A percentile compares a stretch with the other conserved stretches of the same genome.
Evolutionary conservation across 2,113 vertebrate species (phyloP).

Genomic region (Platycercus adscitus): DNA sequence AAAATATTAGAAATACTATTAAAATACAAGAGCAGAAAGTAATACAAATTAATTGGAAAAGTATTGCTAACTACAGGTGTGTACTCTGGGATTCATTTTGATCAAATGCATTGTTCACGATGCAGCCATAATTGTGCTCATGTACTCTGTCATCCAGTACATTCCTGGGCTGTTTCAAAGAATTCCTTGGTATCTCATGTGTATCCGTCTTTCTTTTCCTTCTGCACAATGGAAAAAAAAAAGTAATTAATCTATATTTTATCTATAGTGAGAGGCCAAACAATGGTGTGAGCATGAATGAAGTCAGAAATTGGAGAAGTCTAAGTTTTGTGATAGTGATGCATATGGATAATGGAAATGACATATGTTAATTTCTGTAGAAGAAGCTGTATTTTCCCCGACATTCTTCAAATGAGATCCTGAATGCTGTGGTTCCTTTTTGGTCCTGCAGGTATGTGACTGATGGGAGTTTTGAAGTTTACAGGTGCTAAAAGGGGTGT

Average conservation of each 20-base stretch:
- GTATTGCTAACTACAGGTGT: neutral
- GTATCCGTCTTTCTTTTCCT: neutral
- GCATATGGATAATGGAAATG: neutral
- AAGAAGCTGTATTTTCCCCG: neutral
- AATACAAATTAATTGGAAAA: neutral
- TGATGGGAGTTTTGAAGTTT: neutral
- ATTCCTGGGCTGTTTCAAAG: neutral
- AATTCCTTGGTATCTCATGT: rapidly evolving
- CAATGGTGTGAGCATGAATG: neutral
- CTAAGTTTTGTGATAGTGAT: neutral
- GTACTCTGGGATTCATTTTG: neutral
- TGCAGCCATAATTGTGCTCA: neutral
- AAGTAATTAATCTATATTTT: neutral
- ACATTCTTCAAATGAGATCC: neutral
- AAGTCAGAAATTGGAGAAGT: neutral
- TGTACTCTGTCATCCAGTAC: rapidly evolving
- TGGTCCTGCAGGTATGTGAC: neutral
- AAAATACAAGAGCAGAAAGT: neutral
- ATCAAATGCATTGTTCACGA: slow-evolving; percentile 30
- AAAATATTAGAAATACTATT: neutral
- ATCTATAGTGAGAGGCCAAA: neutral
- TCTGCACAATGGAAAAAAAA: neutral
- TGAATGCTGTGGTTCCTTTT: neutral
- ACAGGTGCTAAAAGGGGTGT: neutral
- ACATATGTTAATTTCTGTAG: neutral